Conservation (phyloP, 2,797 vertebrate species). For the Melanotaenia parkinsoni region DNA sequence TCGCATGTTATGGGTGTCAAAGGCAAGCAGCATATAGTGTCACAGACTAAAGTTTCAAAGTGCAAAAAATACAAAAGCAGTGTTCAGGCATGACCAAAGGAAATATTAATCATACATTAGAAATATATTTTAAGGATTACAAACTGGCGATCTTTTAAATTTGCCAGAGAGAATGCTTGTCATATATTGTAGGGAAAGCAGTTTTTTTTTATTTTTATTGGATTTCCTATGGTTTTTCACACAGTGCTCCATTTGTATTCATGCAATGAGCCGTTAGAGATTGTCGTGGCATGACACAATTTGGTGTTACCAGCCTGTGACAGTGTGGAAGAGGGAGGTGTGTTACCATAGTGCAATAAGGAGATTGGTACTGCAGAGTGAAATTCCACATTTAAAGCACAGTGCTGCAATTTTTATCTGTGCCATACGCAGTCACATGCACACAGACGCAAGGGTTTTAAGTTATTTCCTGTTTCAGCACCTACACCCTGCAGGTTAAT, state of each 20-base stretch:
- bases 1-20: conserved; percentile 65
- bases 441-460: conserved; percentile 35
- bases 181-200: background rate
- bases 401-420: conserved; percentile 42
- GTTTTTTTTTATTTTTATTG: background rate
- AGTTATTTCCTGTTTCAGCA: conserved; percentile 58
- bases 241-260: conserved; percentile 56
- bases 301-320: conserved; percentile 67
- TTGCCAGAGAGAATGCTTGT: background rate
- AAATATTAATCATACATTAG: background rate
- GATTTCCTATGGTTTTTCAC: conserved; percentile 30
- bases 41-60: conserved; percentile 32
- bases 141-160: background rate
- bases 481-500: conserved; percentile 64
- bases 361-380: conserved; percentile 32
- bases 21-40: conserved; percentile 38
- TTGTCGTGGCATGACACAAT: conserved; percentile 61
- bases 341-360: conserved; percentile 23
- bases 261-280: conserved; percentile 54
- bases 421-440: conserved; percentile 30
- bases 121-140: conserved; percentile 7
- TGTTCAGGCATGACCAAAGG: background rate
- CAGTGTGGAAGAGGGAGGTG: conserved; percentile 29
- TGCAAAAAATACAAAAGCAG: conserved; percentile 7
- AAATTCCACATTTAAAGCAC: conserved; percentile 52